Base-by-base conservation (phyloP, 2,113 vertebrate genomes). In the Sylvia atricapilla region DNA sequence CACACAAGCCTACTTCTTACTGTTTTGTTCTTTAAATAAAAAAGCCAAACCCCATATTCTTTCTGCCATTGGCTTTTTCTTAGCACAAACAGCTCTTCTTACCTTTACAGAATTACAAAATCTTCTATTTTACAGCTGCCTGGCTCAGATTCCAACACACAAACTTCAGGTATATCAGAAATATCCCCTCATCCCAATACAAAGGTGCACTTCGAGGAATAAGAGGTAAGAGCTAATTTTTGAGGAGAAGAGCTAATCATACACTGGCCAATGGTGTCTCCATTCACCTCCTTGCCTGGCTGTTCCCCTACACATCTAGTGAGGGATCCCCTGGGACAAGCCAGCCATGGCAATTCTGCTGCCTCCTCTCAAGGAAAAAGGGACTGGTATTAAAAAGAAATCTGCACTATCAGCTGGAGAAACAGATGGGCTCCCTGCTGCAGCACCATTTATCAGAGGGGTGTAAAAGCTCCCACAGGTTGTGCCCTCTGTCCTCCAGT, bases 221-320 rank as follows among this genome's bases (percentile, higher is more conserved):
- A 37, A 37, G 37, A 37, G 37, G 37, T 37, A 22, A 39, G 15
- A 49, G 33, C 30, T 64, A 19, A 30, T 5, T 37, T 37, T 37
- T 9, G 37, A 55, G 59, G 62, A 3, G 9, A 22, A 39, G 15
- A 49, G 33, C 30, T 64, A 19, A 30, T 5, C 12, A 7, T 0
- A 9, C 6, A 8, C 64, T 66, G 68, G 33, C 21, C 20, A 31
- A 12, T 0, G 2, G n/a, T 6, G 24, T 13, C 4, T 6, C 0
- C 4, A 37, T 19, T 37, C 30, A 11, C 47, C 27, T 13, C 47
- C 15, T 49, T 43, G 33, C 46, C 59, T 10, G 21, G 20, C 44
- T 60, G 70, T 0, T 52, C 31, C 56, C 56, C 39, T 5, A 6
- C 27, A 25, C 13, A 13, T 33, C 67, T 33, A 70, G 7, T 7